These are phyloP conservation scores for Magallana gigas DNA, from an alignment of 1,140 invertebrate genomes.

Conservation along the genomic window DNA sequence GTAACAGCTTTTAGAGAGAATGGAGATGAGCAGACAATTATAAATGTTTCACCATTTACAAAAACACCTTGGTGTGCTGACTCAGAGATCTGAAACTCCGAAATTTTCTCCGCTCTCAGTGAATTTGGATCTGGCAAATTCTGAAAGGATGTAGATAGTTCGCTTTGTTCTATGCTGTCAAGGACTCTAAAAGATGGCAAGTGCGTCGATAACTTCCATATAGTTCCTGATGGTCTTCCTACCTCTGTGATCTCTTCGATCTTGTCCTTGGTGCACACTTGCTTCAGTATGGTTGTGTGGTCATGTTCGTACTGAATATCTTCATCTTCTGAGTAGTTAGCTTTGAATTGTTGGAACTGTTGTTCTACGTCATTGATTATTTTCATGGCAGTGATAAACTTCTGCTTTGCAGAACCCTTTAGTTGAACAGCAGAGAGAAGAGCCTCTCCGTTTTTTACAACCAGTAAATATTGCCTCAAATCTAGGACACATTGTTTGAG, in stretches of 20 bases:
- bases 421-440: background rate
- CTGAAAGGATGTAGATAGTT: background rate
- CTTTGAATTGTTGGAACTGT: background rate
- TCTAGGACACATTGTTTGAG: background rate
- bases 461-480: background rate
- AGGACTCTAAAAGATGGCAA: background rate
- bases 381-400: background rate
- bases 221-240: background rate
- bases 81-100: background rate
- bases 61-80: background rate
- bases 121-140: background rate
- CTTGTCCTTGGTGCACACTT: background rate
- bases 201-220: background rate
- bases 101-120: background rate
- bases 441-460: background rate
- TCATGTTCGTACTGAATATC: background rate
- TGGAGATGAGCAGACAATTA: background rate
- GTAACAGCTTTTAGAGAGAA: background rate
- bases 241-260: background rate
- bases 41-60: constrained; percentile 7
- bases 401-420: background rate
- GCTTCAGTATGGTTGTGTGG: background rate
- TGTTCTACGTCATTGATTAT: background rate
- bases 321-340: background rate
- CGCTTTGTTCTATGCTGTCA: background rate